A percentile compares a stretch with the other conserved stretches of the same genome.
Conservation (phyloP, 1,140 invertebrate genomes). For the Chironomus tepperi region DNA sequence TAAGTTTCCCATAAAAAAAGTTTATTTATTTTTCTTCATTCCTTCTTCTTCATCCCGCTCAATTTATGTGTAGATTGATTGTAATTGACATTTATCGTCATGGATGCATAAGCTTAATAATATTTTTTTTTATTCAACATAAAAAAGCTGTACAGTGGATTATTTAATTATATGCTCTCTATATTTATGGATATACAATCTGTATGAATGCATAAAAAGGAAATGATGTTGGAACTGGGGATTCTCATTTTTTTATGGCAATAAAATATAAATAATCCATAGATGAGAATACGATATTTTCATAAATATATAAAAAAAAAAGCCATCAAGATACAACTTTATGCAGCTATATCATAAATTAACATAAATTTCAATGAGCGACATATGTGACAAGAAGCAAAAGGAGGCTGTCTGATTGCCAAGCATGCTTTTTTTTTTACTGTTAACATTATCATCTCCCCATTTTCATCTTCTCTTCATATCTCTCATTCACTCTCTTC, state of each 20-base stretch:
- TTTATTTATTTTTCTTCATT: slow-evolving; percentile 1
- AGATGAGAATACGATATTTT: neutral
- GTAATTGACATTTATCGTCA: no score
- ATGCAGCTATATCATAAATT: slow-evolving; percentile 8
- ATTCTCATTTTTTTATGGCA: slow-evolving; percentile 1
- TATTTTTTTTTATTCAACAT: no score
- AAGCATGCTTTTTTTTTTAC: neutral
- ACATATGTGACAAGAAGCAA: slow-evolving; percentile 12
- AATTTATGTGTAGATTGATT: neutral
- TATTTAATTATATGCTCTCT: no score
- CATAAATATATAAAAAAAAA: neutral
- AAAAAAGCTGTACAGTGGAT: no score
- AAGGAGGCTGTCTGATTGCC: slow-evolving; percentile 5
- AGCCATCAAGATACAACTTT: neutral
- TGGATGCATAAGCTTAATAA: no score
- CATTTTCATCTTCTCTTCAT: no score
- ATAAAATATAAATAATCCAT: slow-evolving; percentile 15
- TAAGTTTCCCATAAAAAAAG: slow-evolving; percentile 2
- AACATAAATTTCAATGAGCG: neutral
- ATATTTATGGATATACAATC: neutral
- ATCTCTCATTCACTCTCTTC: neutral
- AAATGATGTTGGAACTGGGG: neutral
- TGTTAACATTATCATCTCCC: no score
- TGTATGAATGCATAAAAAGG: neutral
- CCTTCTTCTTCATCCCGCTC: neutral